Evolutionary conservation across 1,140 invertebrate genomes (phyloP), one percentile per base, ranked within the genome.

Genomic region (Teleopsis dalmanni): DNA sequence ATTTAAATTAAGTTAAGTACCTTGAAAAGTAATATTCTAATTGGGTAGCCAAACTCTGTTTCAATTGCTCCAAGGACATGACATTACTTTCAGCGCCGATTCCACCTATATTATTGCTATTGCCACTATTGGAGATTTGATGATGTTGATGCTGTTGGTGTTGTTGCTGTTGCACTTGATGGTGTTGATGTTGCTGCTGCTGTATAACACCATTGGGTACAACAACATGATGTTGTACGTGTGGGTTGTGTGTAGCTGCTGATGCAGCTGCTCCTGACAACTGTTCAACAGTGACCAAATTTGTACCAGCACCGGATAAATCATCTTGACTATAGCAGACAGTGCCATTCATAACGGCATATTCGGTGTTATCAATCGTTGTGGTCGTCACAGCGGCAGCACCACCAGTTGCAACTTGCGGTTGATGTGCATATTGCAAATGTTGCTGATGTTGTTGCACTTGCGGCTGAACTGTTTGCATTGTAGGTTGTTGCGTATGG

Each of bases 1-100:
- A 16, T 46, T 37, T 47, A 6, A 13, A 37, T n/a, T 7, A 8
- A 7, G 16, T 33, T n/a, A 14, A 56, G 60, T 73, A 85, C 84
- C 84, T 83, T 52, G 88, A 92, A 74, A 92, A 92, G 71, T 91
- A 92, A 70, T 90, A 91, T 75, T 93, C 89, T 54, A 92, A 79
- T 68, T 92, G 88, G 46, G 81, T 79, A 57, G 85, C 86, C 56
- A 92, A 78, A 78, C 85, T 77, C 54, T 81, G 79, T 72, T 88
- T 86, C 10, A 91, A 73, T 64, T 89, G 81, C 54, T 87, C 84
- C 62, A 86, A 71, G 45, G 81, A 75, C 60, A 80, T 62, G 23
- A 57, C 59, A 36, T 54, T 56, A 50, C 60, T 58, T 22, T 62
- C 60, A 16, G 54, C 56, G 31, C 40, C 52, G n/a, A n/a, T n/a